phyloP scores from a whole-genome alignment of 2,113 vertebrate species.

The Pseudopipra pipra region DNA sequence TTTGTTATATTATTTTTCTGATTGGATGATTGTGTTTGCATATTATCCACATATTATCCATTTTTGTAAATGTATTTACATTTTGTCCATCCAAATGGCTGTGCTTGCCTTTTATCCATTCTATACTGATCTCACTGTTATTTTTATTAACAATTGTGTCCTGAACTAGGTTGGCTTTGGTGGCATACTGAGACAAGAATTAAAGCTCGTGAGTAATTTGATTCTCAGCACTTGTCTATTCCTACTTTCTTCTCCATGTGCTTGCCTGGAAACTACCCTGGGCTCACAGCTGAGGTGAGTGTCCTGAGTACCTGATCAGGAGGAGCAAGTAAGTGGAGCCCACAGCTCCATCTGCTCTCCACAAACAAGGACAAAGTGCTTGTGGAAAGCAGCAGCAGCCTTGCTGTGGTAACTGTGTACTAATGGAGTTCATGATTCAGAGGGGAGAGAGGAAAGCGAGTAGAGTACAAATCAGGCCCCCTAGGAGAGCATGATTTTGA shows the following conservation, averaged over 20 bases:
- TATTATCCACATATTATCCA: not conserved
- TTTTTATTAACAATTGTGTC: not conserved
- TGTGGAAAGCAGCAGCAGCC: not conserved
- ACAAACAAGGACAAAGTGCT: not conserved
- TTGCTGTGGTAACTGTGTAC: not conserved
- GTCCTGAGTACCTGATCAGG: not conserved
- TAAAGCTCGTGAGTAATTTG: not conserved
- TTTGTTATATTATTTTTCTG: not conserved
- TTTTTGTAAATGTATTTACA: no score
- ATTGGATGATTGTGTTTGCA: not conserved
- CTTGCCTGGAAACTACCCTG: not conserved
- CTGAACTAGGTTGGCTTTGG: not conserved
- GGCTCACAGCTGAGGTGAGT: not conserved
- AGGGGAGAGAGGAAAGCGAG: not conserved
- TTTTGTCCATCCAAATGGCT: no score
- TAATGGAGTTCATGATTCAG: not conserved
- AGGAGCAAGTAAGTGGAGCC: not conserved
- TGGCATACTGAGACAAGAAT: not conserved
- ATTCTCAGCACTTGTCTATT: not conserved
- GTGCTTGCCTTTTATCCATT: not conserved
- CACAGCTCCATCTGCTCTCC: not conserved
- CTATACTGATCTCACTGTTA: not conserved
- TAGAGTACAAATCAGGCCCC: not conserved
- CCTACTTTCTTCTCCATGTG: rapidly evolving
- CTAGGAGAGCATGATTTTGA: not conserved